Base-by-base conservation (phyloP, 2,113 vertebrate species). In the Rhipidura dahli region DNA sequence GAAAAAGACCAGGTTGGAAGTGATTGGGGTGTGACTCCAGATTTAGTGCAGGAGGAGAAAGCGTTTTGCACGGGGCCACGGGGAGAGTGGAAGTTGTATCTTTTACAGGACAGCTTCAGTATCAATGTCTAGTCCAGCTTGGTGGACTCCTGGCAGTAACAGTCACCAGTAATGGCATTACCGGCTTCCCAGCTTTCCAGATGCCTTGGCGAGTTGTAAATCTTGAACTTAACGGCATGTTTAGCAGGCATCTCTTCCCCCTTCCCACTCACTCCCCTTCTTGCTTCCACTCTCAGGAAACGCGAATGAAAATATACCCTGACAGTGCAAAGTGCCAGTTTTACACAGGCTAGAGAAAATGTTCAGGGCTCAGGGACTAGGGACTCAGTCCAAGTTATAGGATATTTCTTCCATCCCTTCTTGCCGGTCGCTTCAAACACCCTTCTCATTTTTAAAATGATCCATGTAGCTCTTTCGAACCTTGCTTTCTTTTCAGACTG, bases 151-250 rank as follows among this genome's bases (percentile, higher is more conserved):
- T 85, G 71, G 28, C 95, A 96, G 94, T 66, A 92, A 93, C 40
- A 97, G 96, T 96, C 96, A 94, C 89, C 54, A 69, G 77, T 91
- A 98, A 95, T 68, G 68, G 83, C 93, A 97, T 97, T 92, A 94
- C 95, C 94, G 82, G 79, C 83, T 98, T 96, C 82, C 83, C 83
- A 93, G 79, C 85, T 97, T 96, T 97, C 79, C 85, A 97, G 96
- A 93, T 97, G 96, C 91, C 91, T 94, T 96, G 95, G 87, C 61
- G 31, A 98, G 97, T 95, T 98, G 94, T 98, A 98, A 98, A 98
- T 98, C 97, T 96, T 96, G 94, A 98, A 98, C 97, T 98, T 97
- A 98, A 98, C 6, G 14, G 95, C 97, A 98, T 96, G 96, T 97
- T 98, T 95, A 96, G 81, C 69, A 88, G 81, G 66, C 95, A 86